phyloP scores from a whole-genome alignment of 2,113 vertebrate species.

The Osmerus eperlanus region DNA sequence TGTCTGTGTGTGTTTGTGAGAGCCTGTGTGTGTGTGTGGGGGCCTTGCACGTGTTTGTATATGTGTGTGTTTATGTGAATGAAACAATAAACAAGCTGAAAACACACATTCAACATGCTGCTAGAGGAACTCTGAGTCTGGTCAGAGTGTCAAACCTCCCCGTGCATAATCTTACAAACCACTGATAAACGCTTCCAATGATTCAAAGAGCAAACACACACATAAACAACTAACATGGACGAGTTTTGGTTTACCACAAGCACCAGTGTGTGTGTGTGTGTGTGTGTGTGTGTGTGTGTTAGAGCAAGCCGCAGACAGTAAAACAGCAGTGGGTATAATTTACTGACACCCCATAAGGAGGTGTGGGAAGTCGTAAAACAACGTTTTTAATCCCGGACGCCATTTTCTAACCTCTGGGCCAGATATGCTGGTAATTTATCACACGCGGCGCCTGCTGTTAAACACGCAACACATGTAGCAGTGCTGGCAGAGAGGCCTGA shows the following conservation, averaged over 20 bases:
- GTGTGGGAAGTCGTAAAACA: conserved; percentile 70
- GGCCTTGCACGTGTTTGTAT: conserved; percentile 37
- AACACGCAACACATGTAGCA: conserved; percentile 72
- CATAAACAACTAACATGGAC: conserved; percentile 60
- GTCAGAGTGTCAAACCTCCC: background rate
- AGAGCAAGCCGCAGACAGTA: conserved; percentile 68
- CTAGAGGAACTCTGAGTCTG: background rate
- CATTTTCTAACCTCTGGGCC: conserved; percentile 69
- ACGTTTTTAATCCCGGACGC: conserved; percentile 64
- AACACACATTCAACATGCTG: conserved; percentile 29
- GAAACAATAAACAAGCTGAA: conserved; percentile 19
- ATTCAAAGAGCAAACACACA: conserved; percentile 54
- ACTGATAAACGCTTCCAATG: conserved; percentile 65
- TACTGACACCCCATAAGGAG: conserved; percentile 74
- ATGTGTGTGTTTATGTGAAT: conserved; percentile 21
- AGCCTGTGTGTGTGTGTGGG: background rate
- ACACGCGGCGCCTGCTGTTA: conserved; percentile 67
- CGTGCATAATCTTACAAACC: conserved; percentile 61
- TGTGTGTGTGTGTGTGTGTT: too few relatives aligned
- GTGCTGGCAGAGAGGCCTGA: conserved; percentile 60
- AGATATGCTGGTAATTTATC: conserved; percentile 69
- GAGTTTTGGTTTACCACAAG: conserved; percentile 56
- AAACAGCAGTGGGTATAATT: conserved; percentile 78
- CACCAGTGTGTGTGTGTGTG: conserved; percentile 47
- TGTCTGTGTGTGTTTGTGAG: background rate